Evolutionary conservation across 2,797 vertebrate genomes (phyloP), one percentile per base, ranked within the genome.

Genomic region (Helicolenus hilgendorfi): DNA sequence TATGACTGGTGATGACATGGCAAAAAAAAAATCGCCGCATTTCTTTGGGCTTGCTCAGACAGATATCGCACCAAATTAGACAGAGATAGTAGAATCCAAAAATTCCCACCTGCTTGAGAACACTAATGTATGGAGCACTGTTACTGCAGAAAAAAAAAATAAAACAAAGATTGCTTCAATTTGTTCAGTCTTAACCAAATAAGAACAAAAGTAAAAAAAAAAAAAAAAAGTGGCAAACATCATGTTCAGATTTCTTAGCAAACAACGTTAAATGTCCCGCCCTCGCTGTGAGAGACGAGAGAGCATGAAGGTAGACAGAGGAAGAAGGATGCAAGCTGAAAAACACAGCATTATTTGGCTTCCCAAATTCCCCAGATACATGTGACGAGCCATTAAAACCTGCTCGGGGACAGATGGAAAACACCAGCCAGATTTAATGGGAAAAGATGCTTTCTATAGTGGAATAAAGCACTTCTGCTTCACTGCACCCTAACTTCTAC

Each of bases 401-500:
- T 9, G 24, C 79, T 85, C 53, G 58, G 55, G 70, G 79, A 81
- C 70, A 80, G 84, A 77, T 72, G 64, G 41, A 74, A 65, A 83
- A 82, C 65, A 86, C 63, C 59, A 55, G 77, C 31, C 45, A 26
- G 27, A n/a, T 74, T 81, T 84, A 77, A 88, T 75, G 69, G 72
- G 72, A 60, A 38, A 86, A 81, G 74, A 74, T 73, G 72, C 69
- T 63, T 80, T 90, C 33, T 83, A 71, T 62, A 67, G 80, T 64
- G 64, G 84, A 77, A 89, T 81, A 77, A 85, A 83, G 75, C 60
- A 53, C 72, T 87, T 86, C 67, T 88, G 88, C 91, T 72, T 86
- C 15, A 59, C 70, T 81, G 86, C 77, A 64, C 67, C 11, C 31
- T 2, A 62, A 56, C 86, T 36, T 89, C 79, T n/a, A 58, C 76